These are phyloP conservation scores for Lagopus leucura DNA, from an alignment of 2,113 vertebrate genomes.

Conservation along the genomic window DNA sequence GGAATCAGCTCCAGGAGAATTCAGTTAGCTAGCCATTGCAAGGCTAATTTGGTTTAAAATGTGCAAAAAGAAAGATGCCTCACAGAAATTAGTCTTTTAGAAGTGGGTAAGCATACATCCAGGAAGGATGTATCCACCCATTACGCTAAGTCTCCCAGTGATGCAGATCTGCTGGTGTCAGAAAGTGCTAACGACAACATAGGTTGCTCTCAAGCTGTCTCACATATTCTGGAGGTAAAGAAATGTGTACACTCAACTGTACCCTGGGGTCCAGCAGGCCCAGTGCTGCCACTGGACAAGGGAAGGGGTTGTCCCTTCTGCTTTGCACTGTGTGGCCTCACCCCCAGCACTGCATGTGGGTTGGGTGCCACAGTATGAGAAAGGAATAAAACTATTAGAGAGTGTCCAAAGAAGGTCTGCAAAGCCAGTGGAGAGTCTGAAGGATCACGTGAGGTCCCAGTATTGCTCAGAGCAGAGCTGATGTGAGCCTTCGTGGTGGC, in stretches of 20 bases:
- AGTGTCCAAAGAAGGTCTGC: background rate
- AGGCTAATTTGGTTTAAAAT: background rate
- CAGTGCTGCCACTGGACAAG: background rate
- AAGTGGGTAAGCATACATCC: background rate
- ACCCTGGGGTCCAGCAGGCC: background rate
- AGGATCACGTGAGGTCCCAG: background rate
- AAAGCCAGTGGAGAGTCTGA: background rate
- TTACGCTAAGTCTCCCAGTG: accelerated
- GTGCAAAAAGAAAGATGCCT: background rate
- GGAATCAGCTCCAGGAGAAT: background rate
- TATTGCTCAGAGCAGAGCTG: background rate
- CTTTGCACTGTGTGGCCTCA: background rate
- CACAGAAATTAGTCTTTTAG: background rate
- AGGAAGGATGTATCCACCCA: background rate
- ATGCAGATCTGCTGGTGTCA: background rate
- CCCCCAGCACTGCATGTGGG: background rate
- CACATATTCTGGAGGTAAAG: background rate
- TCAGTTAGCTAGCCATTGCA: background rate
- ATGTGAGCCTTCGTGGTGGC: no score
- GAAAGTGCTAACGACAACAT: background rate
- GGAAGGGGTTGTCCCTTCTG: background rate
- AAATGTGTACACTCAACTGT: no score
- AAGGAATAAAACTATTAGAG: background rate
- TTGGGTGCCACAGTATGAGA: background rate
- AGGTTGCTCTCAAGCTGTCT: background rate